Percentiles rank a stretch among this genome's conserved stretches.
Evolutionary conservation across 2,888 invertebrate genomes (phyloP).

Genomic region (Hofmannophila pseudospretella): DNA sequence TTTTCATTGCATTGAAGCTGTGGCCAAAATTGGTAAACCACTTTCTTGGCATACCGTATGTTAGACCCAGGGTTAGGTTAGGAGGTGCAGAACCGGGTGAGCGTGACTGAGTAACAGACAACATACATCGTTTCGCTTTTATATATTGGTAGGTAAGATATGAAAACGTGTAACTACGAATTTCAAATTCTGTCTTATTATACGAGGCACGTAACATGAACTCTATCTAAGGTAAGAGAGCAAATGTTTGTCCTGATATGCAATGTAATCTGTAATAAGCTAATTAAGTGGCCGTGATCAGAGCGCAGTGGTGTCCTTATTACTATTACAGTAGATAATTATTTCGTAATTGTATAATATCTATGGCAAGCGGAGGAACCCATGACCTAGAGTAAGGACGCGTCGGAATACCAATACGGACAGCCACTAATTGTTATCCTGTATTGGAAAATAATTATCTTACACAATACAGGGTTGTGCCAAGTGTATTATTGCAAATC

Average conservation of each 20-base stretch:
- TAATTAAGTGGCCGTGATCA: background rate
- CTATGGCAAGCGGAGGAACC: background rate
- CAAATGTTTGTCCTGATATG: background rate
- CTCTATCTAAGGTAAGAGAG: background rate
- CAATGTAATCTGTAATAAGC: background rate
- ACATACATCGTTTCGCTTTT: no score
- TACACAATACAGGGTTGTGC: background rate
- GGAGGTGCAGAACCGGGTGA: no score
- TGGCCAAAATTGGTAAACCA: no score
- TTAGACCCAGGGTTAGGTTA: no score
- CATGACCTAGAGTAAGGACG: constrained; percentile 5
- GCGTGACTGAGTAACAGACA: no score
- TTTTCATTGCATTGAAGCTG: no score
- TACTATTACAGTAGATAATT: constrained; percentile 8
- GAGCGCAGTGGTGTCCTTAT: background rate
- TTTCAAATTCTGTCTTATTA: no score
- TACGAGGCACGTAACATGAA: background rate
- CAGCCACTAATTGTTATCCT: constrained; percentile 2
- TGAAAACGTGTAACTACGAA: no score
- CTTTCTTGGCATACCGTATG: no score
- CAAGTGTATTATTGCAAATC: background rate
- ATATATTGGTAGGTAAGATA: no score
- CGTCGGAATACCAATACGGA: constrained; percentile 1
- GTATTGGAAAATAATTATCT: background rate
- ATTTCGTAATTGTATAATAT: constrained; percentile 16